Evolutionary conservation across 2,888 invertebrate genomes (phyloP), one percentile per base, ranked within the genome.

Genomic region (Thereva nobilitata): DNA sequence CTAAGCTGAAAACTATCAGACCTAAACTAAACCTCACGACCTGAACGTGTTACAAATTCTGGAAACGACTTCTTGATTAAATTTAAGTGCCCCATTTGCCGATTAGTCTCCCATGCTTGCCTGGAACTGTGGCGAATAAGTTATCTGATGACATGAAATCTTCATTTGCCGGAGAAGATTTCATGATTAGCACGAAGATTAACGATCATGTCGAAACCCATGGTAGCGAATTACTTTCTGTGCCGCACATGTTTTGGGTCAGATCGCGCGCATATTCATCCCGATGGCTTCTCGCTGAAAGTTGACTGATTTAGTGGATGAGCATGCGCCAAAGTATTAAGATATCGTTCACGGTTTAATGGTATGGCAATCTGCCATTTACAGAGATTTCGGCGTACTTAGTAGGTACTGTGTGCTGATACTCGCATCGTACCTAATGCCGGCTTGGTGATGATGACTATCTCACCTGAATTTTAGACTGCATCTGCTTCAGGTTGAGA

Each of bases 141-240:
- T 23, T 23, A 23, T 23, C 23, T 23, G 23, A 38, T 53, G 53
- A 53, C 53, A 53, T 53, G 53, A 53, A 53, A 53, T 53, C 35
- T 53, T 53, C 53, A 53, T 53, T 53, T 10, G 9, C 5, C 37
- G 34, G 50, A 23, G 53, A 53, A 53, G 53, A 53, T 53, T 38
- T 53, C 37, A 37, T 53, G 53, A 53, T 53, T 34, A 53, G 9
- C n/a, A 5, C 1, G 4, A 38, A 53, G 53, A 53, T 53, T 53
- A 53, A 53, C 38, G 53, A 38, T 53, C 53, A 37, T 9, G 53
- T 53, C 37, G 35, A 53, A 53, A 53, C 38, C 38, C 35, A 34
- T 35, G 53, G 38, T 38, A 53, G 37, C 37, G 53, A 35, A 53
- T 53, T 53, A 23, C 37, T 38, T 53, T 35, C 38, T 53, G 35